Evolutionary conservation across 2,888 invertebrate genomes (phyloP).

Genomic region (Serrognathus titanus): DNA sequence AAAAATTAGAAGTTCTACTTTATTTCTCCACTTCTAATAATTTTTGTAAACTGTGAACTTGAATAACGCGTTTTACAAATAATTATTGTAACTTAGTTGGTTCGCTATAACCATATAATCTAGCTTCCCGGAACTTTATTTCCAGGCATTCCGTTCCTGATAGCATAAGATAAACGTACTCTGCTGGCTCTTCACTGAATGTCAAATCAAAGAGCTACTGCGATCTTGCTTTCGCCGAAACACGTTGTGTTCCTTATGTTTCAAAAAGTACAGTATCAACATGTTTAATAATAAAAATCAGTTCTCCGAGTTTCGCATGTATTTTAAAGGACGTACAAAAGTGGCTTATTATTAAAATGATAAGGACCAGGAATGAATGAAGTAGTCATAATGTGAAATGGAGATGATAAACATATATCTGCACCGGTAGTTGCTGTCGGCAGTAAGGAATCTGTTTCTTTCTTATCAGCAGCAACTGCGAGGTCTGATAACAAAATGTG

Average conservation of each 20-base stretch:
- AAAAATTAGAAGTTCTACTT: too few relatives aligned
- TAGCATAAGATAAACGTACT: conserved; percentile 26
- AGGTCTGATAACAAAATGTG: conserved; percentile 4
- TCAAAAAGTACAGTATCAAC: background rate
- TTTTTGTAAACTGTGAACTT: too few relatives aligned
- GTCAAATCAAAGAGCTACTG: conserved; percentile 3
- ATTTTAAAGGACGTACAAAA: background rate
- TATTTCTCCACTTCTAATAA: too few relatives aligned
- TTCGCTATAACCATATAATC: conserved; percentile 7
- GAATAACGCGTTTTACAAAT: background rate
- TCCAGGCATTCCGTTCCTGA: conserved; percentile 27
- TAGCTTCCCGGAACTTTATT: conserved; percentile 32
- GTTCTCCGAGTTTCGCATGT: background rate
- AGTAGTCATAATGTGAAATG: conserved; percentile 29
- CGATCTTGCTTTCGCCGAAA: background rate
- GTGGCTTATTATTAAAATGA: conserved; percentile 17
- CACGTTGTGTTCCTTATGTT: background rate
- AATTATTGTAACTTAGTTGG: background rate
- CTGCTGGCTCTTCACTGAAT: conserved; percentile 17
- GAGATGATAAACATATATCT: conserved; percentile 27
- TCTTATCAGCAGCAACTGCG: conserved; percentile 14
- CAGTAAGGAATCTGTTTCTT: conserved; percentile 11
- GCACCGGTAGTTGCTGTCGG: conserved; percentile 24
- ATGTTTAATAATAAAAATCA: background rate
- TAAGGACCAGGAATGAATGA: conserved; percentile 25